A percentile compares a stretch with the other conserved stretches of the same genome.
Conservation (phyloP, 2,888 invertebrate species). For the Chrysotoxum bicinctum region DNA sequence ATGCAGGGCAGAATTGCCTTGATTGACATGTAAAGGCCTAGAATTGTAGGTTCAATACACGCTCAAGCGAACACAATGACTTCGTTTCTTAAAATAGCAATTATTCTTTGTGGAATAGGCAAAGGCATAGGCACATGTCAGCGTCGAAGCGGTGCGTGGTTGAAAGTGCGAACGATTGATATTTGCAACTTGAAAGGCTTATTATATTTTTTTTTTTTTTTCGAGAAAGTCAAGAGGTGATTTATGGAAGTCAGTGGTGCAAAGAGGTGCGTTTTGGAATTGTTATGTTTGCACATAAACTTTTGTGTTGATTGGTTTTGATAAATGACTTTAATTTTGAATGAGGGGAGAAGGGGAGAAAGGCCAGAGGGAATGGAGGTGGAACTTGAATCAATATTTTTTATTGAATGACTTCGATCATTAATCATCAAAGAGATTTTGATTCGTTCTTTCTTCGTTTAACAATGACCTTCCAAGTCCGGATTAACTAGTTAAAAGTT, state of each 20-base stretch:
- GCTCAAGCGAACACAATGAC: constrained; percentile 12
- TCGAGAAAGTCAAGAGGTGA: constrained; percentile 3
- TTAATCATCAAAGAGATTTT: neutral
- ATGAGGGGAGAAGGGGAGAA: neutral
- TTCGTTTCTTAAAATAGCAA: constrained; percentile 41
- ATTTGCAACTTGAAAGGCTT: constrained; percentile 13
- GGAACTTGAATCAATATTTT: neutral
- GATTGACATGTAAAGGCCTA: constrained; percentile 68
- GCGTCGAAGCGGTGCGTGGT: neutral
- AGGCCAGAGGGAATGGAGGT: neutral
- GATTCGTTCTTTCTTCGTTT: neutral
- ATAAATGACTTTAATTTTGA: constrained; percentile 3
- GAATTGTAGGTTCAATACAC: constrained; percentile 35
- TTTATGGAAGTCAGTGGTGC: neutral
- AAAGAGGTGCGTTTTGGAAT: neutral
- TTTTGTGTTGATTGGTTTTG: constrained; percentile 20
- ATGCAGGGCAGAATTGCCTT: constrained; percentile 53
- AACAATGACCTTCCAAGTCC: neutral
- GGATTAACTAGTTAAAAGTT: too few species aligned
- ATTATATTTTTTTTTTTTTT: neutral
- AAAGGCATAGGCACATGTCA: neutral
- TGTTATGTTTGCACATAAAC: neutral
- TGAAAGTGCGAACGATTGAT: constrained; percentile 11
- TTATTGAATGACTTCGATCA: neutral
- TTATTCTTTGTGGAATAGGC: neutral